Evolutionary conservation across 2,888 invertebrate genomes (phyloP).

Genomic region (Eristalinus aeneus): DNA sequence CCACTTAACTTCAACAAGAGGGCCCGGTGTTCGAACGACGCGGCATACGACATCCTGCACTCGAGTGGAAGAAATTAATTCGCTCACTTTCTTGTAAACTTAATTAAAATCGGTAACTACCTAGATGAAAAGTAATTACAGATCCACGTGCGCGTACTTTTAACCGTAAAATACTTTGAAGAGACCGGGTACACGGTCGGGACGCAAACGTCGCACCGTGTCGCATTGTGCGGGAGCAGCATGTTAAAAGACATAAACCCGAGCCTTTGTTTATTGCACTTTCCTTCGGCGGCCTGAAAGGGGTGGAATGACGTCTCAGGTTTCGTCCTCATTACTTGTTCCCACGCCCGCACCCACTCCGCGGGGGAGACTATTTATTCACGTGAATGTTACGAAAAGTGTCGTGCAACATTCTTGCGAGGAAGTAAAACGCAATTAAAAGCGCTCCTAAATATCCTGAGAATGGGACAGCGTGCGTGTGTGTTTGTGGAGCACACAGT

Average conservation of each 20-base stretch:
- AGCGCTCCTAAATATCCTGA: constrained; percentile 32
- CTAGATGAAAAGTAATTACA: constrained; percentile 55
- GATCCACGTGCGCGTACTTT: constrained; percentile 47
- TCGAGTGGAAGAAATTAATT: constrained; percentile 37
- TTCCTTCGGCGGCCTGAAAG: neutral
- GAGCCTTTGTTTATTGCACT: constrained; percentile 35
- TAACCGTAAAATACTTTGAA: constrained; percentile 41
- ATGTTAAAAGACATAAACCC: constrained; percentile 18
- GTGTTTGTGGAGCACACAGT: neutral
- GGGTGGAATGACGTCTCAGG: neutral
- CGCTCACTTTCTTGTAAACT: constrained; percentile 43
- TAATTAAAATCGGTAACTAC: constrained; percentile 58
- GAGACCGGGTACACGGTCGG: neutral
- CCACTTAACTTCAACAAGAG: neutral
- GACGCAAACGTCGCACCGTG: neutral
- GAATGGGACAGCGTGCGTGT: neutral
- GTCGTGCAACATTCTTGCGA: constrained; percentile 45
- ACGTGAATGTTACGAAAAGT: constrained; percentile 24
- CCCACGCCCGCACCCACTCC: neutral
- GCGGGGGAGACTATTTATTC: constrained; percentile 7
- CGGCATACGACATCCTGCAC: neutral
- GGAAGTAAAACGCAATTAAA: constrained; percentile 38
- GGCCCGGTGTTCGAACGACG: neutral
- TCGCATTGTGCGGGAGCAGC: neutral
- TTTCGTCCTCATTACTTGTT: neutral